Conservation (phyloP, 2,888 invertebrate genomes). For the Lymantria dispar region DNA sequence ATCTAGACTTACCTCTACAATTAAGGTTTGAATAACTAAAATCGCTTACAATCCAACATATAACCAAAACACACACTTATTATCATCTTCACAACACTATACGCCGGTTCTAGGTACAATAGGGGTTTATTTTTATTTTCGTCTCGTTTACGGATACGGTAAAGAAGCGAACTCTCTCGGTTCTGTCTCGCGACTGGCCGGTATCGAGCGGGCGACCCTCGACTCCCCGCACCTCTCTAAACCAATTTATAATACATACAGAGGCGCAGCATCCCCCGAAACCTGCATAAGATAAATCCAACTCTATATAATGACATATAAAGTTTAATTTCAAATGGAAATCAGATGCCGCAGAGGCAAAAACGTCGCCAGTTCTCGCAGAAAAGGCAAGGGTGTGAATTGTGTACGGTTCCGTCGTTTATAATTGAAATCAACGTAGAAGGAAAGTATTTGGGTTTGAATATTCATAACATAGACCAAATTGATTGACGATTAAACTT, state of each 20-base stretch:
- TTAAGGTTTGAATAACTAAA: conserved; percentile 14
- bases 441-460: conserved; percentile 16
- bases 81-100: conserved; percentile 29
- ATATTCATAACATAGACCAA: conserved; percentile 26
- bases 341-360: conserved; percentile 74
- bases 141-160: conserved; percentile 25
- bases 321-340: conserved; percentile 31
- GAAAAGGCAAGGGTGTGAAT: conserved; percentile 76
- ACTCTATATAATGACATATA: conserved; percentile 35
- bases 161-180: conserved; percentile 47
- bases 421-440: conserved; percentile 66
- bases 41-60: conserved; percentile 30
- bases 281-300: conserved; percentile 31
- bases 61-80: conserved; percentile 22
- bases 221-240: conserved; percentile 75
- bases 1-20: conserved; percentile 21
- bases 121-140: conserved; percentile 46
- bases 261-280: conserved; percentile 78
- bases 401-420: conserved; percentile 65
- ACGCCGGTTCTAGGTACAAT: conserved; percentile 13
- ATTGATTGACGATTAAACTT: background rate
- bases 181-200: conserved; percentile 65
- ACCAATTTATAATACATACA: conserved; percentile 83
- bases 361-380: conserved; percentile 71
- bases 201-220: conserved; percentile 71